Evolutionary conservation across 2,888 invertebrate species (phyloP), one percentile per base, ranked within the genome.

Genomic region (Phytoseiulus persimilis): DNA sequence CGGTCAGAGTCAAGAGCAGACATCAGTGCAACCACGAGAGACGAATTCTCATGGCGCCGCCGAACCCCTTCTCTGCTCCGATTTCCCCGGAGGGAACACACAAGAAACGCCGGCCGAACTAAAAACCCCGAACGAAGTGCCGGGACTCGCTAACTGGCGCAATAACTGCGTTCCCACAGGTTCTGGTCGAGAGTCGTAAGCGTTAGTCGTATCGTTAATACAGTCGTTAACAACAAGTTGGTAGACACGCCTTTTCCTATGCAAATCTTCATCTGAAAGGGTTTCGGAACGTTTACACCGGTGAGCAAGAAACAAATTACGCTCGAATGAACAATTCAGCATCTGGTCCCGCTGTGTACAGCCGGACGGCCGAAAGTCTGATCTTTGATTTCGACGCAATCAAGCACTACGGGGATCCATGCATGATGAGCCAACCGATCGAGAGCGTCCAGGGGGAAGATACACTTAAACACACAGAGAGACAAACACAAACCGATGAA

Each of bases 171-270:
- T 65, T 65, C 65, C 65, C 65, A 65, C 65, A 65, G 65, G 65
- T 39, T 39, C 9, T 39, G 39, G 39, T 65, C 65, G 65, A 65
- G 65, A 65, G 28, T 65, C 65, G 46, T 46, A 46, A 46, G 46
- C 46, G 46, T 46, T 46, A 46, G 46, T 46, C 46, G 65, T 65
- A 65, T 65, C 65, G 65, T 65, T 65, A 65, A 65, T 65, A 65
- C 65, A 65, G 65, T 65, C 65, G 65, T 65, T 65, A 65, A 65
- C 65, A 65, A 65, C 65, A 65, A 65, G 65, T 65, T 65, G 65
- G 28, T 65, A 1, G 65, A 65, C 65, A 18, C 65, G 5, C 65
- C 65, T 65, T 65, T 18, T 65, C 18, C 65, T 65, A 65, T 65
- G 65, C 65, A 65, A 65, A 65, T 65, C 65, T 65, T 65, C 65